Evolutionary conservation across 2,888 invertebrate species (phyloP).

Genomic region (Gasteruption jaculator): DNA sequence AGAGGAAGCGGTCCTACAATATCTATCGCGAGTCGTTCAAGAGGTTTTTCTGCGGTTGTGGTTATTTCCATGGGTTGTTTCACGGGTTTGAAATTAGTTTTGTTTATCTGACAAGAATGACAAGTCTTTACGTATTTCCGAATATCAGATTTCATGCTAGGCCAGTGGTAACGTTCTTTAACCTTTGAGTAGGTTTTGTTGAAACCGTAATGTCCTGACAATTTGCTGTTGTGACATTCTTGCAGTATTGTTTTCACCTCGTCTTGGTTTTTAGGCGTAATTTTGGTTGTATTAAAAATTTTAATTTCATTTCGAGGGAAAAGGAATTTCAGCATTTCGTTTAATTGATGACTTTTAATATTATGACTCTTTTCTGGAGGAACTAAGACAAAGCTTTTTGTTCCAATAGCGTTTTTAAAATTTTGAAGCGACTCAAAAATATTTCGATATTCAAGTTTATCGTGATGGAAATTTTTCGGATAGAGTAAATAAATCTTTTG

Average conservation of each 20-base stretch:
- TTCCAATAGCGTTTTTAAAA: constrained; percentile 9
- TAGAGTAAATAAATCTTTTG: constrained; percentile 14
- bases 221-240: constrained; percentile 13
- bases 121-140: constrained; percentile 18
- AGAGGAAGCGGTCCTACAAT: constrained; percentile 15
- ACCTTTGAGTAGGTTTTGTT: constrained; percentile 16
- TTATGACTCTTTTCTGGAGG: constrained; percentile 13
- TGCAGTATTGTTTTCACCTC: constrained; percentile 17
- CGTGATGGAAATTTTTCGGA: constrained; percentile 16
- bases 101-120: constrained; percentile 26
- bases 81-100: constrained; percentile 17
- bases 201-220: constrained; percentile 14
- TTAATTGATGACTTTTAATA: constrained; percentile 12
- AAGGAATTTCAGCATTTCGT: constrained; percentile 18
- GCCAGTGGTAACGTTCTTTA: constrained; percentile 19
- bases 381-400: constrained; percentile 11
- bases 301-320: constrained; percentile 16
- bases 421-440: constrained; percentile 17
- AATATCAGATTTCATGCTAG: constrained; percentile 18
- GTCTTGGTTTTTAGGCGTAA: constrained; percentile 8
- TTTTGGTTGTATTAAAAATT: constrained; percentile 10
- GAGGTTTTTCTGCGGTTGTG: constrained; percentile 8
- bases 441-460: constrained; percentile 18
- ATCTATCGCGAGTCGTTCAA: constrained; percentile 14
- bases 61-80: constrained; percentile 14